Percentiles rank a stretch among this genome's conserved stretches.
phyloP scores from a whole-genome alignment of 2,888 invertebrate species.

The Scaptomyza caliginosa region DNA sequence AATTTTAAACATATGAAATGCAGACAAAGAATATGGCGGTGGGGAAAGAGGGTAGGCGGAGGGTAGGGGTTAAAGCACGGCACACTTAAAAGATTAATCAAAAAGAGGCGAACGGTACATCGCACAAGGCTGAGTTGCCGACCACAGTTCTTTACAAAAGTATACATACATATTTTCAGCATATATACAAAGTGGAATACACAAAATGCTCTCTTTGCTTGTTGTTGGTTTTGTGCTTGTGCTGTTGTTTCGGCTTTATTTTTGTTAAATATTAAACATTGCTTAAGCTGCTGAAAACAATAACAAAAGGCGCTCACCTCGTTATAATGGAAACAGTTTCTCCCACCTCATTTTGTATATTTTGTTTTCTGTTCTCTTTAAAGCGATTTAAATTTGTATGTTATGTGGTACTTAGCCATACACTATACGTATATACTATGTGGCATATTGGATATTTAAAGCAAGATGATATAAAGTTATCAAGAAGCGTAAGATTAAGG shows the following conservation, averaged over 20 bases:
- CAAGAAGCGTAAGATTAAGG: no score
- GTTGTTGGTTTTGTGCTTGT: constrained; percentile 6
- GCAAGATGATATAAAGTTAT: no score
- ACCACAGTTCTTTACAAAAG: constrained; percentile 24
- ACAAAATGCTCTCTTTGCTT: constrained; percentile 34
- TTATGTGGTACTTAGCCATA: constrained; percentile 19
- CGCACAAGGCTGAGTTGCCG: constrained; percentile 38
- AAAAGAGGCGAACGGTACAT: constrained; percentile 39
- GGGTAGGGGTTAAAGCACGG: constrained; percentile 30
- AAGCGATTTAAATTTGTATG: constrained; percentile 54
- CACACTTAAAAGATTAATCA: constrained; percentile 78
- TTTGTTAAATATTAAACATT: constrained; percentile 71
- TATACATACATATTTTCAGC: constrained; percentile 10
- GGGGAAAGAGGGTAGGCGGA: background rate
- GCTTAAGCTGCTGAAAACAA: constrained; percentile 71
- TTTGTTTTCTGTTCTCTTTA: constrained; percentile 35
- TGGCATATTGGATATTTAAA: background rate
- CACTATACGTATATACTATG: constrained; percentile 8
- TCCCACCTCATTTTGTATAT: constrained; percentile 7
- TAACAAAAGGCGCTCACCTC: constrained; percentile 48
- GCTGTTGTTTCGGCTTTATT: constrained; percentile 55
- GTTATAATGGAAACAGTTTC: constrained; percentile 30
- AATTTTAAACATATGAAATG: constrained; percentile 60
- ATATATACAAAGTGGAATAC: constrained; percentile 35
- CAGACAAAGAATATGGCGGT: background rate